phyloP scores from a whole-genome alignment of 1,140 invertebrate genomes.

The Macrotrachela quadricornifera region DNA sequence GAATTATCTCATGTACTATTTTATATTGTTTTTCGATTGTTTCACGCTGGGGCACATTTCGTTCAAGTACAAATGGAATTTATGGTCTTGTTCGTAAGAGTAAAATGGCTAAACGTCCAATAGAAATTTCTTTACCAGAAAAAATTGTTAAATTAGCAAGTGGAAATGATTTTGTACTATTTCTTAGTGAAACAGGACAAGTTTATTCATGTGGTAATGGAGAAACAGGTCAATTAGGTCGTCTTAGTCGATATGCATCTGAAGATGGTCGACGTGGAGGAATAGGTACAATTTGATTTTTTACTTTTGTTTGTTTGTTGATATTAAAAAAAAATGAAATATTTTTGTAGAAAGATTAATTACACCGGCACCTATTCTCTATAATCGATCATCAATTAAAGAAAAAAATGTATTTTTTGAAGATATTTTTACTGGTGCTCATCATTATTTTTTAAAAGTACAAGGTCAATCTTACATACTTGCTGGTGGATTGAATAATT shows the following conservation, averaged over 20 bases:
- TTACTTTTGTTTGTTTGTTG: background rate
- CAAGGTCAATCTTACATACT: slow-evolving; percentile 44
- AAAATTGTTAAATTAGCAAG: slow-evolving; percentile 1
- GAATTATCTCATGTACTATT: no score
- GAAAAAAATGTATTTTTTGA: slow-evolving; percentile 27
- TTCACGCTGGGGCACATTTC: slow-evolving; percentile 6
- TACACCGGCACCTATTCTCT: no score
- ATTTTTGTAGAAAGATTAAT: no score
- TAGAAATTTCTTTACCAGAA: background rate
- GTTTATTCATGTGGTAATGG: slow-evolving; percentile 7
- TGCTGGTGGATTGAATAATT: slow-evolving; percentile 77
- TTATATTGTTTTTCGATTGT: background rate
- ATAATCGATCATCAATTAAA: no score
- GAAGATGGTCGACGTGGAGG: slow-evolving; percentile 2
- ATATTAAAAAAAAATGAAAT: background rate
- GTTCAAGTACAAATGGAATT: background rate
- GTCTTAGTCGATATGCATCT: background rate
- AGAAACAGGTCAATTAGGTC: slow-evolving; percentile 5
- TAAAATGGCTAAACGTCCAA: background rate
- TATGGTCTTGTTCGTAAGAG: slow-evolving; percentile 1
- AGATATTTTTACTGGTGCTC: slow-evolving; percentile 56
- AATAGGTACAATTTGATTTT: no score
- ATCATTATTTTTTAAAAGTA: slow-evolving; percentile 50
- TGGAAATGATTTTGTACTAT: slow-evolving; percentile 3
- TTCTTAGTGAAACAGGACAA: background rate